Evolutionary conservation across 2,888 invertebrate species (phyloP).

Genomic region (Sminthurinus aureus): DNA sequence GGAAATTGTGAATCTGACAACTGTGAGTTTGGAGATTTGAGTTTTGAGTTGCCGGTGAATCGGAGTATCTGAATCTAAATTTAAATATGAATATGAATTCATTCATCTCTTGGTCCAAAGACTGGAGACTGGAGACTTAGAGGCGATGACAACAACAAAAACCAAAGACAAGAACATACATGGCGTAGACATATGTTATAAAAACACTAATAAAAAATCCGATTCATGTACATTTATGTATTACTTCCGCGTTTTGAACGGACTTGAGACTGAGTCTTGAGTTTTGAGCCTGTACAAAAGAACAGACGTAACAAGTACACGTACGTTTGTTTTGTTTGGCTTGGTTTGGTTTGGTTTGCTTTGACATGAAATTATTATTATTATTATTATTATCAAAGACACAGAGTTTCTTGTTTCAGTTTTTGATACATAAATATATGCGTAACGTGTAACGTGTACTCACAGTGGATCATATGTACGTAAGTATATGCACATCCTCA

Average conservation of each 20-base stretch:
- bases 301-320: no score
- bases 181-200: not conserved
- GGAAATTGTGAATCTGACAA: not conserved
- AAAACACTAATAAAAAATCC: not conserved
- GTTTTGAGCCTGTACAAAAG: not conserved
- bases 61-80: not conserved
- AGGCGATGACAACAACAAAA: not conserved
- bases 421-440: not conserved
- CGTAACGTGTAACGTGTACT: not conserved
- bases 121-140: no score
- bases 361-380: no score
- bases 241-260: conserved; percentile 25
- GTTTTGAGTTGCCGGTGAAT: no score
- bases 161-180: not conserved
- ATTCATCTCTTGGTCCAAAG: no score
- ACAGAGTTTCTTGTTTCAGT: conserved; percentile 17
- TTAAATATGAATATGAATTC: not conserved
- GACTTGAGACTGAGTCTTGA: not conserved
- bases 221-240: not conserved
- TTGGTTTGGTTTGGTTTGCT: no score
- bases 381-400: not conserved
- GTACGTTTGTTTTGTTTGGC: no score
- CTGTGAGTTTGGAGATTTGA: no score
- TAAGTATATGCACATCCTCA: not conserved
- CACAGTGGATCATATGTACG: not conserved